phyloP scores from a whole-genome alignment of 2,888 invertebrate species.

The Bellardia pandia region DNA sequence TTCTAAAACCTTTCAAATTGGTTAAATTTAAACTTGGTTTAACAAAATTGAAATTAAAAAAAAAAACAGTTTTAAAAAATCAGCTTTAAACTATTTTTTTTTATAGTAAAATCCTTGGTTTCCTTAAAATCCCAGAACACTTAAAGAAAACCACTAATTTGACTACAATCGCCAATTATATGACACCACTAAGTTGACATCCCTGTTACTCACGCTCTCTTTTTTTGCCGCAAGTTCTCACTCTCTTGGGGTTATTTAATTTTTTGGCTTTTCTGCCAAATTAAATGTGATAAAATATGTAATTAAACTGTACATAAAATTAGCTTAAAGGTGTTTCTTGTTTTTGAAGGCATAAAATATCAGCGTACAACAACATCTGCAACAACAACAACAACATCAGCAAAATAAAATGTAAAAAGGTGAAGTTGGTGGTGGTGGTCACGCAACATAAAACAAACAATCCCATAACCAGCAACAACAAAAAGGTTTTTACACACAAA shows the following conservation, averaged over 20 bases:
- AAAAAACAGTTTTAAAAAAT: too few species aligned
- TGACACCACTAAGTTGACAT: not conserved
- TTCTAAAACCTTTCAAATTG: too few species aligned
- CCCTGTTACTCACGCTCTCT: not conserved
- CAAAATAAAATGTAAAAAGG: constrained; percentile 23
- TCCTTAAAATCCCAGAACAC: too few species aligned
- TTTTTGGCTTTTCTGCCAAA: constrained; percentile 22
- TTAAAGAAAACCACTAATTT: too few species aligned
- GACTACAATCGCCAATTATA: too few species aligned
- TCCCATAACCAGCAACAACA: not conserved
- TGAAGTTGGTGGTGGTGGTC: constrained; percentile 64
- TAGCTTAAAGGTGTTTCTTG: constrained; percentile 64
- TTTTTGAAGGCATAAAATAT: constrained; percentile 48
- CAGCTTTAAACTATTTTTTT: too few species aligned
- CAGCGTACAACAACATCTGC: constrained; percentile 22
- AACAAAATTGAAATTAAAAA: too few species aligned
- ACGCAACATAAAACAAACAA: constrained; percentile 57
- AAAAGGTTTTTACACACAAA: constrained; percentile 24
- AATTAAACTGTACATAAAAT: constrained; percentile 51
- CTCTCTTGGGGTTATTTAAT: constrained; percentile 11
- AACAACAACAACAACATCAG: not conserved
- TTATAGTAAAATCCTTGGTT: too few species aligned
- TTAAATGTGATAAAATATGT: constrained; percentile 34
- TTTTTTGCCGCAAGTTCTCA: not conserved
- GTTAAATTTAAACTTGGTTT: too few species aligned